These are phyloP conservation scores for Eueides isabella DNA, from an alignment of 1,140 invertebrate genomes.

Conservation along the genomic window DNA sequence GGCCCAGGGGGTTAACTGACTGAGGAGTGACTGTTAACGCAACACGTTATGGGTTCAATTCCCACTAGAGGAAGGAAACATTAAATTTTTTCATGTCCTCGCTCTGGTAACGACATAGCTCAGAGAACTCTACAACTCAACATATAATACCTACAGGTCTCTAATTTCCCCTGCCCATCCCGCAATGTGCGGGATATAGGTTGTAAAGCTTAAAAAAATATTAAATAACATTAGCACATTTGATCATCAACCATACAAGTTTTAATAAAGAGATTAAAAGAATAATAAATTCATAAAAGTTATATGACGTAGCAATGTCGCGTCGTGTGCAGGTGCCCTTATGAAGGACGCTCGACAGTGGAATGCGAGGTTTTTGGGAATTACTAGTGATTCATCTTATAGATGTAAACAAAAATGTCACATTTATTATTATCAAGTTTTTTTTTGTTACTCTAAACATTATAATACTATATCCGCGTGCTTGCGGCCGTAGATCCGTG, in stretches of 20 bases:
- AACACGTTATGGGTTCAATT: too few relatives aligned
- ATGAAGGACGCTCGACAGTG: conserved; percentile 55
- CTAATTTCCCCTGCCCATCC: too few relatives aligned
- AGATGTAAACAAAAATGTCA: conserved; percentile 65
- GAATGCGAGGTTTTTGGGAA: conserved; percentile 58
- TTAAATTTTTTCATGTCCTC: too few relatives aligned
- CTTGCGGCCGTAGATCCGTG: conserved; percentile 38
- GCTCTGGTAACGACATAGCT: too few relatives aligned
- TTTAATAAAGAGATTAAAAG: not conserved
- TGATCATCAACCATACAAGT: not conserved
- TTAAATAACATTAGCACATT: not conserved
- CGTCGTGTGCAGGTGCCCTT: conserved; percentile 51
- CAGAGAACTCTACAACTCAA: too few relatives aligned
- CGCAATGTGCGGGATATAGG: too few relatives aligned
- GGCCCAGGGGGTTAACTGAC: too few relatives aligned
- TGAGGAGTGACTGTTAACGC: too few relatives aligned
- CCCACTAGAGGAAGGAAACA: too few relatives aligned
- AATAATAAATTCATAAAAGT: not conserved
- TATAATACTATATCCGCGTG: conserved; percentile 56
- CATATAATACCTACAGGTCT: too few relatives aligned
- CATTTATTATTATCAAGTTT: conserved; percentile 52
- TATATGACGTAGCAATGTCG: not conserved
- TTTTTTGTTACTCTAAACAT: not conserved
- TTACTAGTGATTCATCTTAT: conserved; percentile 68
- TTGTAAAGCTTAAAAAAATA: too few relatives aligned